Percentiles rank a stretch among this genome's conserved stretches.
Evolutionary conservation across 2,797 vertebrate species (phyloP).

Genomic region (Scyliorhinus canicula): DNA sequence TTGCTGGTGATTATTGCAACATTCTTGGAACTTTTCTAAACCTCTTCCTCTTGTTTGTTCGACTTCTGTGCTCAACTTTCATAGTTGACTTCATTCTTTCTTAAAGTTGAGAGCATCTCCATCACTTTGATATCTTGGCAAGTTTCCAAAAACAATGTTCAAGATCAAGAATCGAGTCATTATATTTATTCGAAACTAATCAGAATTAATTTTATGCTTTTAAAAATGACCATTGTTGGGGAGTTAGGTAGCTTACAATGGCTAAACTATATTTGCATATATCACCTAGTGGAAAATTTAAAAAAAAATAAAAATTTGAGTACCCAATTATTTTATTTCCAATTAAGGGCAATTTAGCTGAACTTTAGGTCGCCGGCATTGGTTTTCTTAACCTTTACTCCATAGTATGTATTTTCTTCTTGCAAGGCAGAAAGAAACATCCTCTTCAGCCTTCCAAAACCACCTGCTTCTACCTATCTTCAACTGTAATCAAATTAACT

Average conservation of each 20-base stretch:
- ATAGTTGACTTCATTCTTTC: background rate
- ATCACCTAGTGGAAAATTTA: background rate
- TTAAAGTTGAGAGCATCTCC: background rate
- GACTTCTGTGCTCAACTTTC: background rate
- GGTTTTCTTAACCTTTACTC: too few species aligned
- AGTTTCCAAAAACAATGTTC: background rate
- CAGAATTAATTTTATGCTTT: background rate
- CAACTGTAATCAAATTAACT: too few species aligned
- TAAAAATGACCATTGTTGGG: background rate
- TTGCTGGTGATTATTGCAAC: background rate
- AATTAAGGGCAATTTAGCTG: too few species aligned
- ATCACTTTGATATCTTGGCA: background rate
- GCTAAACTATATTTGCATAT: background rate
- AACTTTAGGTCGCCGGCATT: too few species aligned
- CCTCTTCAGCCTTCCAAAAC: too few species aligned
- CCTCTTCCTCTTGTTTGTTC: background rate
- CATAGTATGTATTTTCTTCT: too few species aligned
- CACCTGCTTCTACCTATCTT: too few species aligned
- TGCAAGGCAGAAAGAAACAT: too few species aligned
- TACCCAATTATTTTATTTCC: too few species aligned
- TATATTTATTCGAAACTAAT: background rate
- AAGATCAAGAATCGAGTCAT: background rate
- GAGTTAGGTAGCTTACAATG: background rate
- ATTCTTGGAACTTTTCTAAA: background rate
- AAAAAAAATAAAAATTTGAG: too few species aligned